phyloP scores from a whole-genome alignment of 2,113 vertebrate genomes.

The Cynocephalus volans region DNA sequence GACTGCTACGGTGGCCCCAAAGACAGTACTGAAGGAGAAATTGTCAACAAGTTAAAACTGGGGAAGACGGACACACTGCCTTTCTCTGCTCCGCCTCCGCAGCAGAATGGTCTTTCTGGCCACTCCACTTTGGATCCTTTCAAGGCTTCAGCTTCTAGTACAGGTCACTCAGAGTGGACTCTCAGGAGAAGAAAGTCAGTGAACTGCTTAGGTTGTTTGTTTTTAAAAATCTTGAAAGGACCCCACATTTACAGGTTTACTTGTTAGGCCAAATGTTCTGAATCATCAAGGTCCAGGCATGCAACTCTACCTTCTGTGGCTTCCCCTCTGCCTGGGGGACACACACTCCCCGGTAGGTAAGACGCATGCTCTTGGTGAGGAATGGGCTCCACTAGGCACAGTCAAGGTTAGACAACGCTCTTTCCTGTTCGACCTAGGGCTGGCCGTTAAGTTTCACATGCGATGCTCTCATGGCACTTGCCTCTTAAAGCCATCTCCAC shows the following conservation, averaged over 20 bases:
- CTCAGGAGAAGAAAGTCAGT: not conserved
- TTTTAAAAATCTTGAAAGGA: not conserved
- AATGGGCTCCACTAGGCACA: not conserved
- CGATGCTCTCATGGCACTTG: too few species aligned
- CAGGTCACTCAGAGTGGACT: not conserved
- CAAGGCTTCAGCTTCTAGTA: slow-evolving; percentile 12
- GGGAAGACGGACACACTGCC: not conserved
- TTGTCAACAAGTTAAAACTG: not conserved
- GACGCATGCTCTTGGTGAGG: not conserved
- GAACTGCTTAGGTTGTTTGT: not conserved
- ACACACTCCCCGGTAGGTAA: not conserved
- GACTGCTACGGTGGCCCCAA: not conserved
- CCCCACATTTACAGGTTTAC: not conserved
- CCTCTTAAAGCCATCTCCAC: not conserved
- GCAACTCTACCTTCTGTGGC: not conserved
- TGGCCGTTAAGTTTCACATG: not conserved
- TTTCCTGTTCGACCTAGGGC: not conserved
- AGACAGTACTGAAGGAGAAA: not conserved
- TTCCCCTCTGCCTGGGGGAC: not conserved
- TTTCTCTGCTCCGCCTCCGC: not conserved
- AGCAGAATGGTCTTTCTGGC: not conserved
- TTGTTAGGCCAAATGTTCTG: slow-evolving; percentile 7
- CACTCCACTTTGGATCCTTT: not conserved
- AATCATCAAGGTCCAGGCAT: not conserved
- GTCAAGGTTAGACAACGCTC: not conserved